Evolutionary conservation across 2,113 vertebrate genomes (phyloP).

Genomic region (Oncorhynchus clarkii): DNA sequence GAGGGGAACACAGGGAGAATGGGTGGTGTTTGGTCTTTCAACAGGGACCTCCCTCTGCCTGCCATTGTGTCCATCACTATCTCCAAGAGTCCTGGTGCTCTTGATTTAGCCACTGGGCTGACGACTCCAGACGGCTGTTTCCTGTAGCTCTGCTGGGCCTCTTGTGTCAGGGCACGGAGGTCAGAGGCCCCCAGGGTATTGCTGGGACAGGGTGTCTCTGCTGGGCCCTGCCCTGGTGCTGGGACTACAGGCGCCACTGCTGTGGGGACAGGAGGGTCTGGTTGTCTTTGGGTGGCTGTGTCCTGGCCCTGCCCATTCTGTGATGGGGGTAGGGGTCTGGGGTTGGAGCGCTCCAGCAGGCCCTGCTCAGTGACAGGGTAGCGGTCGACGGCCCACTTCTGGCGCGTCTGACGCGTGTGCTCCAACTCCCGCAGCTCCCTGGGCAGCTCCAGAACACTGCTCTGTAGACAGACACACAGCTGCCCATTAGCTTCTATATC

Average conservation of each 20-base stretch:
- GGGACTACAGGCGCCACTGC: neutral
- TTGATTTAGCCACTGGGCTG: constrained; percentile 1
- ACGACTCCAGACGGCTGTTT: neutral
- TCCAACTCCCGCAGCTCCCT: constrained; percentile 75
- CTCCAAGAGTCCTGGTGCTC: constrained; percentile 8
- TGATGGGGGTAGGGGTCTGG: neutral
- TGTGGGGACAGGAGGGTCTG: neutral
- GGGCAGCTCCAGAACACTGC: constrained; percentile 72
- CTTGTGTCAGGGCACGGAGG: neutral
- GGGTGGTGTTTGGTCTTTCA: constrained; percentile 19
- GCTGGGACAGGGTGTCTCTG: neutral
- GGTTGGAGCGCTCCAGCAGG: constrained; percentile 73
- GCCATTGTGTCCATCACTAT: neutral
- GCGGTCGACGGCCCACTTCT: constrained; percentile 65
- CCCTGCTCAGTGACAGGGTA: constrained; percentile 75
- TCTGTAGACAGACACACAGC: constrained; percentile 50
- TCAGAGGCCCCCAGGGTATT: neutral
- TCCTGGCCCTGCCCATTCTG: too few relatives aligned
- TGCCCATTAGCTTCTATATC: neutral
- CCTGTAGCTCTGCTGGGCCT: neutral
- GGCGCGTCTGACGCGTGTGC: constrained; percentile 46
- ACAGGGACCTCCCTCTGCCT: constrained; percentile 33
- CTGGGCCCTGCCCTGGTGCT: neutral
- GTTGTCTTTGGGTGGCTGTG: neutral
- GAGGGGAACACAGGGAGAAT: neutral